Evolutionary conservation across 1,140 invertebrate genomes (phyloP).

Genomic region (Helicoverpa zea): DNA sequence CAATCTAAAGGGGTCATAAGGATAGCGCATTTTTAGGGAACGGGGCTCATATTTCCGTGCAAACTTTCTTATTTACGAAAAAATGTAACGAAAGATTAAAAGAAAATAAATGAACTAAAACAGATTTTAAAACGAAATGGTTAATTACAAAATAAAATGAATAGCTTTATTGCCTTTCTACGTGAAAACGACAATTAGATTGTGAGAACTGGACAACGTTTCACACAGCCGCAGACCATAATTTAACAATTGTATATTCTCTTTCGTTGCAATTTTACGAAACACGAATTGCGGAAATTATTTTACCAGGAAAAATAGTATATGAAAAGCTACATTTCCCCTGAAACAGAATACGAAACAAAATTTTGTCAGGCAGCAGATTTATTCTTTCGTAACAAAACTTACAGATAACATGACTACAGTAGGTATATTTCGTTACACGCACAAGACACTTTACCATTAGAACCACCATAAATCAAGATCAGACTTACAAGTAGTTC

Average conservation of each 20-base stretch:
- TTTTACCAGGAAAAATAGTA: not conserved
- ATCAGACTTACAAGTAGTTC: slow-evolving; percentile 9
- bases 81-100: not conserved
- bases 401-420: slow-evolving; percentile 1
- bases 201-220: slow-evolving; percentile 31
- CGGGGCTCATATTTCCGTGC: not conserved
- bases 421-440: slow-evolving; percentile 12
- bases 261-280: not conserved
- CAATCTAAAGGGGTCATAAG: not conserved
- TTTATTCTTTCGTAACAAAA: not conserved
- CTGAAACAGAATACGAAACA: not conserved
- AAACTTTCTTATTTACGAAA: not conserved
- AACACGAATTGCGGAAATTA: not conserved
- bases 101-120: not conserved
- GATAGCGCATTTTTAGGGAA: not conserved
- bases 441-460: not conserved
- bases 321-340: not conserved
- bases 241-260: slow-evolving; percentile 15
- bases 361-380: not conserved
- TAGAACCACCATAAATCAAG: slow-evolving; percentile 32
- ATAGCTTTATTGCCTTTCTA: slow-evolving; percentile 6
- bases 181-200: slow-evolving; percentile 29
- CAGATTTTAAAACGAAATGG: not conserved
- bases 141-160: slow-evolving; percentile 22
- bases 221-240: slow-evolving; percentile 21